These are phyloP conservation scores for chimpanzee (Pan troglodytes) DNA, from an alignment of 2,113 vertebrate genomes.

Conservation along the genomic window DNA sequence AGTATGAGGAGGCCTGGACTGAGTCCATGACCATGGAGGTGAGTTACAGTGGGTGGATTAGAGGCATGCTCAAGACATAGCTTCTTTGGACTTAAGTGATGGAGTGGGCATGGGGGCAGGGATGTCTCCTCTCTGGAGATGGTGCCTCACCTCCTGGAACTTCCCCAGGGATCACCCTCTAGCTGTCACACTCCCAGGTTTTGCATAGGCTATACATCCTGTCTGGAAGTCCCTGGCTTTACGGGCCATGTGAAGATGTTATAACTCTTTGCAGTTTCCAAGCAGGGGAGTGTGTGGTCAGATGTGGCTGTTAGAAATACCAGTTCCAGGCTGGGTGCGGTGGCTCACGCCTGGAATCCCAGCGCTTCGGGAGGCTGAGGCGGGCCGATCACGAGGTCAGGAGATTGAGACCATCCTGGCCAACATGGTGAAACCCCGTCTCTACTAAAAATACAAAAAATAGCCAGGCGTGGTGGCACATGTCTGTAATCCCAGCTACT, in stretches of 20 bases:
- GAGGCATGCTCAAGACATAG: neutral
- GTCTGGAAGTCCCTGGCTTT: neutral
- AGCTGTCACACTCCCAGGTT: neutral
- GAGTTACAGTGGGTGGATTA: no score
- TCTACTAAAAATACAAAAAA: no score
- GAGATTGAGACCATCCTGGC: no score
- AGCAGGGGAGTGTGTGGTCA: neutral
- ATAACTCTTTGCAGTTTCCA: neutral
- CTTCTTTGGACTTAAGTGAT: neutral
- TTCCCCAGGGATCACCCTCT: neutral
- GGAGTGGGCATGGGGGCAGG: no score
- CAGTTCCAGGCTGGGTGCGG: no score
- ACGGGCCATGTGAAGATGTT: neutral
- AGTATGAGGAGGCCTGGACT: neutral
- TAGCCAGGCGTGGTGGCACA: no score
- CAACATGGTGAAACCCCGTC: no score
- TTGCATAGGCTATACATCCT: neutral
- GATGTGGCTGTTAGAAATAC: neutral
- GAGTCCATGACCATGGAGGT: neutral
- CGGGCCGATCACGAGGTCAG: fast-evolving
- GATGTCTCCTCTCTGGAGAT: neutral
- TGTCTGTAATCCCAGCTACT: no score
- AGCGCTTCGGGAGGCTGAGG: no score
- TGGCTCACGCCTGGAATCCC: no score
- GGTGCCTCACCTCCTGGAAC: neutral